A percentile compares a stretch with the other conserved stretches of the same genome.
Evolutionary conservation across 1,140 invertebrate genomes (phyloP).

Genomic region (Caenorhabditis remanei): DNA sequence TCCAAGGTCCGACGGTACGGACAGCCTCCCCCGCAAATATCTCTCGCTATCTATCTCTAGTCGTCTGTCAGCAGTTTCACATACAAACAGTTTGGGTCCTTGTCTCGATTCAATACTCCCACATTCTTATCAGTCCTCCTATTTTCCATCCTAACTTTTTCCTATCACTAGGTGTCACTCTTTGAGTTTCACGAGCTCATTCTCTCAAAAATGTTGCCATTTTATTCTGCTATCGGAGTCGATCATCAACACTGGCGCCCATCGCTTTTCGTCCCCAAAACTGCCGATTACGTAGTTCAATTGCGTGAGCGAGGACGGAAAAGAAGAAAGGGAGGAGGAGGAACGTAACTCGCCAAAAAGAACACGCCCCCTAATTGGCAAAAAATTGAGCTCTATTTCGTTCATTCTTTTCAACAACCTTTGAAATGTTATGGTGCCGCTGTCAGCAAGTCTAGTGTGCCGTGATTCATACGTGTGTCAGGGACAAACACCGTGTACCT

Average conservation of each 20-base stretch:
- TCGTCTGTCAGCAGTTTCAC: slow-evolving; percentile 34
- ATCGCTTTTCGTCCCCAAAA: background rate
- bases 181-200: slow-evolving; percentile 8
- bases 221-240: slow-evolving; percentile 25
- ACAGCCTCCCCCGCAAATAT: slow-evolving; percentile 48
- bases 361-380: slow-evolving; percentile 40
- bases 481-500: slow-evolving; percentile 44
- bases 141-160: slow-evolving; percentile 6
- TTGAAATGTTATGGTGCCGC: background rate
- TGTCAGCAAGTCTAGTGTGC: background rate
- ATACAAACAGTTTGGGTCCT: slow-evolving; percentile 47
- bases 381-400: background rate
- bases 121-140: slow-evolving; percentile 24
- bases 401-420: background rate
- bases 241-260: slow-evolving; percentile 5
- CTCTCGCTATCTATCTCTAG: slow-evolving; percentile 17
- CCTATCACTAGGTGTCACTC: slow-evolving; percentile 36
- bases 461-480: slow-evolving; percentile 51
- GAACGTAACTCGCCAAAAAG: background rate
- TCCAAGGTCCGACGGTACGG: slow-evolving; percentile 37
- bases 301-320: no score
- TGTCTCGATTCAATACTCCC: slow-evolving; percentile 24
- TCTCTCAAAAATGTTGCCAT: slow-evolving; percentile 44
- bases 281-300: background rate
- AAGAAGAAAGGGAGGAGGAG: background rate